phyloP scores from a whole-genome alignment of 2,888 invertebrate genomes.

The Oligia fasciuncula region DNA sequence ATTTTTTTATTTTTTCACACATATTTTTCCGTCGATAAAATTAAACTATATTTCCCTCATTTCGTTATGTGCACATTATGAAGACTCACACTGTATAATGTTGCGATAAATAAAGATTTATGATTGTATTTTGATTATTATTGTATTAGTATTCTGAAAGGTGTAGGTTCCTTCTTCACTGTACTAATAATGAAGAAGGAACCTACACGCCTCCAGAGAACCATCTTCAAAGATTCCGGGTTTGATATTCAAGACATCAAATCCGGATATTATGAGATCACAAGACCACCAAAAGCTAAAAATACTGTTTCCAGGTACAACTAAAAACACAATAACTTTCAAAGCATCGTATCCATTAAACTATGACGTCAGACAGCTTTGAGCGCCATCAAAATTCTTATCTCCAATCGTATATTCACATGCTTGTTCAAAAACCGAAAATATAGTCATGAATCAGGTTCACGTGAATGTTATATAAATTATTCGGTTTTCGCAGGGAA shows the following conservation, averaged over 20 bases:
- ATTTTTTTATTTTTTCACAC: too few species aligned
- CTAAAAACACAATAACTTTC: slow-evolving; percentile 29
- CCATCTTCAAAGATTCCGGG: neutral
- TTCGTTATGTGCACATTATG: too few species aligned
- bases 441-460: slow-evolving; percentile 26
- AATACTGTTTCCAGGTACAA: slow-evolving; percentile 40
- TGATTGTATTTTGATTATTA: too few species aligned
- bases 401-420: slow-evolving; percentile 26
- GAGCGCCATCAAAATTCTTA: slow-evolving; percentile 40
- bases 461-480: slow-evolving; percentile 45
- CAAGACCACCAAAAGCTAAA: slow-evolving; percentile 6
- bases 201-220: neutral
- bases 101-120: too few species aligned
- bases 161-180: too few species aligned
- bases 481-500: slow-evolving; percentile 40
- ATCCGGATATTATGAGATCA: slow-evolving; percentile 21
- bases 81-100: too few species aligned
- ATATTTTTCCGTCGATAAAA: too few species aligned
- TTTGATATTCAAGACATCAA: neutral
- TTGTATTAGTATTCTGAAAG: too few species aligned
- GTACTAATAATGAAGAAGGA: too few species aligned
- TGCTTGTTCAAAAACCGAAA: slow-evolving; percentile 37
- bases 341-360: slow-evolving; percentile 41
- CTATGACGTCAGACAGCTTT: slow-evolving; percentile 49
- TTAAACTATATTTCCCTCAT: too few species aligned